Conservation (phyloP, 2,113 vertebrate genomes). For the Bettongia penicillata region DNA sequence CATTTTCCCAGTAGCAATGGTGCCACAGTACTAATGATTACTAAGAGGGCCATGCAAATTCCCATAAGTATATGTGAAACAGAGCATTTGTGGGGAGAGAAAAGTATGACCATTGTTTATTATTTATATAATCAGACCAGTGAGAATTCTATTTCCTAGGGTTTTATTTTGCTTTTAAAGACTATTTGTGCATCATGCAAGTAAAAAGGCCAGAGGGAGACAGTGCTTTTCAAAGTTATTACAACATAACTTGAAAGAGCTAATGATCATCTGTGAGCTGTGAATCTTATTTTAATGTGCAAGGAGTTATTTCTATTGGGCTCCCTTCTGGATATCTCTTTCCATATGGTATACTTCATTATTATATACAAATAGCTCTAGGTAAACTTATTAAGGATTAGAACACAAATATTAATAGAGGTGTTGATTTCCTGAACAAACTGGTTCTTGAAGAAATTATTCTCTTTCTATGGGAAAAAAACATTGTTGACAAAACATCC, state of each 20-base stretch:
- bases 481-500: slow-evolving; percentile 4
- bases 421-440: slow-evolving; percentile 34
- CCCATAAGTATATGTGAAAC: not conserved
- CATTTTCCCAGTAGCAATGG: not conserved
- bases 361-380: slow-evolving; percentile 55
- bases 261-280: slow-evolving; percentile 58
- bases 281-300: slow-evolving; percentile 72
- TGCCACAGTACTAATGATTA: not conserved
- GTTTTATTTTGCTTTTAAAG: slow-evolving; percentile 35
- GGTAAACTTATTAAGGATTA: slow-evolving; percentile 53
- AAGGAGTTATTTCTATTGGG: slow-evolving; percentile 54
- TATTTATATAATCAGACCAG: not conserved
- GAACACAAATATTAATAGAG: slow-evolving; percentile 45
- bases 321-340: slow-evolving; percentile 18
- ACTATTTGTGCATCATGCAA: slow-evolving; percentile 8
- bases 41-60: not conserved
- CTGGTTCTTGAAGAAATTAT: slow-evolving; percentile 46
- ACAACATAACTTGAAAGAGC: slow-evolving; percentile 51
- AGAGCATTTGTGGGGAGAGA: not conserved
- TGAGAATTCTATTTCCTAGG: slow-evolving; percentile 32
- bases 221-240: slow-evolving; percentile 47
- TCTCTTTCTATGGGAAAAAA: not conserved
- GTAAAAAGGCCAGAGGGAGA: slow-evolving; percentile 39
- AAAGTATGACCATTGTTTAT: not conserved
- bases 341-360: slow-evolving; percentile 64